Percentiles rank a stretch among this genome's conserved stretches.
phyloP scores from a whole-genome alignment of 2,113 vertebrate species.

The Pterocles orientalis region DNA sequence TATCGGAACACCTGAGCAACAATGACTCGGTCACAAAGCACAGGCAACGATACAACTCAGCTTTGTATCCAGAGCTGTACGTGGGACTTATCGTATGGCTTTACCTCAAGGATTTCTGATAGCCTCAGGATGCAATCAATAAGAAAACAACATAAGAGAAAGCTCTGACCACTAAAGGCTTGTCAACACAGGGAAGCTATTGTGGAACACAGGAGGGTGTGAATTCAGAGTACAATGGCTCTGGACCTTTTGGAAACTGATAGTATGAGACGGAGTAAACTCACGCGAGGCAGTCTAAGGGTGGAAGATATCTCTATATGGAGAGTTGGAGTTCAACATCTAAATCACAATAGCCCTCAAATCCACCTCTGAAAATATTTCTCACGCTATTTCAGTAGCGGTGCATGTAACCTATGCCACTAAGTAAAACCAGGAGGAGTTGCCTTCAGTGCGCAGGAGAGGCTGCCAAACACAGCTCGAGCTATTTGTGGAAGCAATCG shows the following conservation, averaged over 20 bases:
- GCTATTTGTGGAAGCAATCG: background rate
- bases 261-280: background rate
- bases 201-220: background rate
- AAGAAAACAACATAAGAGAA: conserved; percentile 23
- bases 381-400: background rate
- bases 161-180: background rate
- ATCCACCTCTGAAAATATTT: background rate
- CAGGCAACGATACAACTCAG: background rate
- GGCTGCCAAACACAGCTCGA: background rate
- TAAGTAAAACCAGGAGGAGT: background rate
- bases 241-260: background rate
- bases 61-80: background rate
- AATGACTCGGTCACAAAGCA: background rate
- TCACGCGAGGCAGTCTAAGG: background rate
- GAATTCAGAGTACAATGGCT: background rate
- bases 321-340: background rate
- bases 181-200: background rate
- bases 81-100: background rate
- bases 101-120: conserved; percentile 20
- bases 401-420: background rate
- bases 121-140: conserved; percentile 21
- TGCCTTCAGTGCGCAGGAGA: rapidly evolving
- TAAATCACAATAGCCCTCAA: background rate
- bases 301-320: background rate
- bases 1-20: background rate